Evolutionary conservation across 2,888 invertebrate genomes (phyloP).

Genomic region (Rapana venosa): DNA sequence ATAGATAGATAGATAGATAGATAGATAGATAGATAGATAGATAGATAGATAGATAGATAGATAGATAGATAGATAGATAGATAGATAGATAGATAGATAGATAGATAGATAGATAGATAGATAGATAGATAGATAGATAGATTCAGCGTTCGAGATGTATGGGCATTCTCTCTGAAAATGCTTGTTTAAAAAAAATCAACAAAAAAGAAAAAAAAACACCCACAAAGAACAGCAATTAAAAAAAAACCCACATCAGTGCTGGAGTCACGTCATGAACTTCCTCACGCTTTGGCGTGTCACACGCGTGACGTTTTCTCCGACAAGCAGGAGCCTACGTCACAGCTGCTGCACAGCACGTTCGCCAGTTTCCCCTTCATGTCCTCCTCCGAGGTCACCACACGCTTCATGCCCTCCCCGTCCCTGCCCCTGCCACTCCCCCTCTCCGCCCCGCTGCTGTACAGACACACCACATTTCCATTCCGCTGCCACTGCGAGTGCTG

Average conservation of each 20-base stretch:
- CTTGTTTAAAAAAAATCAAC: background rate
- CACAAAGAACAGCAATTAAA: background rate
- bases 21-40: too few relatives aligned
- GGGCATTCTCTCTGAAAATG: background rate
- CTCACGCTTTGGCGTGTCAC: background rate
- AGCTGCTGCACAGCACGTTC: background rate
- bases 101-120: too few relatives aligned
- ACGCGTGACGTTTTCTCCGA: background rate
- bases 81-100: too few relatives aligned
- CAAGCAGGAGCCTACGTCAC: conserved; percentile 13
- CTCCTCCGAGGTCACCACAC: background rate
- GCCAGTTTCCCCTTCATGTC: conserved; percentile 2
- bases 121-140: too few relatives aligned
- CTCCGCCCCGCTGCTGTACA: background rate
- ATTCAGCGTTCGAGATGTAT: background rate
- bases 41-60: too few relatives aligned
- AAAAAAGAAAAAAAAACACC: background rate
- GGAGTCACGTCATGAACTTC: background rate
- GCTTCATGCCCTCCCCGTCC: too few relatives aligned
- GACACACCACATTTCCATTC: background rate
- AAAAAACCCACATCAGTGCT: too few relatives aligned
- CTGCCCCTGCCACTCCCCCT: background rate
- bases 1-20: too few relatives aligned
- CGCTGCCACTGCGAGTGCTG: background rate
- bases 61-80: too few relatives aligned